Conservation (phyloP, 2,797 vertebrate genomes). For the Lemur catta region DNA sequence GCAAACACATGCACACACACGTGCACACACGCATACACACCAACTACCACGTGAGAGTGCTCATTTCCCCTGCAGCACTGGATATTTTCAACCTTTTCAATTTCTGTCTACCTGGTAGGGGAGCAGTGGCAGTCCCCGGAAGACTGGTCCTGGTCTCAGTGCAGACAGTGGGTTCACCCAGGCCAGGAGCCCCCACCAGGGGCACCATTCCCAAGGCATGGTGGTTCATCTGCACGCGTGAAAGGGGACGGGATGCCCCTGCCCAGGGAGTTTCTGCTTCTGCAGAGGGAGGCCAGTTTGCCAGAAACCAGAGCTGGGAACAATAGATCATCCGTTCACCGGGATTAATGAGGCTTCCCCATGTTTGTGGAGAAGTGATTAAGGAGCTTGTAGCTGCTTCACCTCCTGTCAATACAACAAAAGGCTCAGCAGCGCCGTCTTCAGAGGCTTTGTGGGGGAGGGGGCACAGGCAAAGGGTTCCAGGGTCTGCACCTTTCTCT, state of each 20-base stretch:
- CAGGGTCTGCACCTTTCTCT: background rate
- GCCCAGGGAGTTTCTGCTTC: background rate
- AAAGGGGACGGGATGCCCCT: background rate
- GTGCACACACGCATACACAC: background rate
- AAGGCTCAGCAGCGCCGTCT: background rate
- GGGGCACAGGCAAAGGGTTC: background rate
- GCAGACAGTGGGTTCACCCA: background rate
- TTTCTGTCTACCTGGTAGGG: background rate
- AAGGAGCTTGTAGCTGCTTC: conserved; percentile 67
- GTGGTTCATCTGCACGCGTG: background rate
- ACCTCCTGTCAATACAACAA: conserved; percentile 61
- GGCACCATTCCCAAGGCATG: background rate
- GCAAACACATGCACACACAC: accelerated
- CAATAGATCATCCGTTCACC: conserved; percentile 78
- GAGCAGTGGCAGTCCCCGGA: background rate
- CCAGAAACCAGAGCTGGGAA: conserved; percentile 25
- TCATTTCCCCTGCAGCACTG: background rate
- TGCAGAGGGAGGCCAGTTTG: background rate
- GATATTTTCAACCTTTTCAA: background rate
- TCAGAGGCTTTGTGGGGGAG: background rate
- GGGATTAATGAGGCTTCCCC: conserved; percentile 82
- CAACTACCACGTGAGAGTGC: no score
- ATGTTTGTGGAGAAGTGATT: conserved; percentile 77
- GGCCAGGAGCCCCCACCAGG: background rate
- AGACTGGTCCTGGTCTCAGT: background rate